phyloP scores from a whole-genome alignment of 2,888 invertebrate species.

The Clanis bilineata region DNA sequence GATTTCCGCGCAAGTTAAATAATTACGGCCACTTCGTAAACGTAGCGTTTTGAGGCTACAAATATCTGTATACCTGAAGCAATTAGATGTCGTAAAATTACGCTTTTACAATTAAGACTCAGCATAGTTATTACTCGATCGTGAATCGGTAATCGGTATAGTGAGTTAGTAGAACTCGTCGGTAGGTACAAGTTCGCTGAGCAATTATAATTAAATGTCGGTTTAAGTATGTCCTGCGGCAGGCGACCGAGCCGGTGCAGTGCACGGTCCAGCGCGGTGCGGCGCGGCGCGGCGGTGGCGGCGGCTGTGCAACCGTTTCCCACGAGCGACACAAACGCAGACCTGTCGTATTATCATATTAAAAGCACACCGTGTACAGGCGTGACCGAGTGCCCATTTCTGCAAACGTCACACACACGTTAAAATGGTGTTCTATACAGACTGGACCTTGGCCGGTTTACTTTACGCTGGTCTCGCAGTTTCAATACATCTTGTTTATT shows the following conservation, averaged over 20 bases:
- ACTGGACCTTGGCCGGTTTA: conserved; percentile 47
- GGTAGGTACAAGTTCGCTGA: conserved; percentile 19
- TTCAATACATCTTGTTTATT: conserved; percentile 38
- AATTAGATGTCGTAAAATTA: conserved; percentile 49
- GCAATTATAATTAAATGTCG: conserved; percentile 44
- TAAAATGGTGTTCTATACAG: conserved; percentile 31
- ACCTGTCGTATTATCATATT: conserved; percentile 58
- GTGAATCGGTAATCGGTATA: conserved; percentile 40
- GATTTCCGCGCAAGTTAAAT: conserved; percentile 37
- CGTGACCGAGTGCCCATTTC: conserved; percentile 44
- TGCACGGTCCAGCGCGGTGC: no score
- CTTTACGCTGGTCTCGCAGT: conserved; percentile 33
- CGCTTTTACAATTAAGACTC: conserved; percentile 40
- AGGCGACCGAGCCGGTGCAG: conserved; percentile 22
- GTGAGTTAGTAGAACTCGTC: conserved; percentile 41
- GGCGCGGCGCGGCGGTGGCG: conserved; percentile 26
- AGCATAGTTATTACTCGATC: conserved; percentile 41
- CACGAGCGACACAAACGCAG: conserved; percentile 45
- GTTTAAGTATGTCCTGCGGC: conserved; percentile 37
- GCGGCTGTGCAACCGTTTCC: conserved; percentile 43
- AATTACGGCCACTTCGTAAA: conserved; percentile 35
- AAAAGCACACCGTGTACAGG: conserved; percentile 44
- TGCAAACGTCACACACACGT: conserved; percentile 32
- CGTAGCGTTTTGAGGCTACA: conserved; percentile 31
- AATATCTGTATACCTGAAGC: conserved; percentile 33